Evolutionary conservation across 2,797 vertebrate genomes (phyloP).

Genomic region (Microctenopoma lineatum): DNA sequence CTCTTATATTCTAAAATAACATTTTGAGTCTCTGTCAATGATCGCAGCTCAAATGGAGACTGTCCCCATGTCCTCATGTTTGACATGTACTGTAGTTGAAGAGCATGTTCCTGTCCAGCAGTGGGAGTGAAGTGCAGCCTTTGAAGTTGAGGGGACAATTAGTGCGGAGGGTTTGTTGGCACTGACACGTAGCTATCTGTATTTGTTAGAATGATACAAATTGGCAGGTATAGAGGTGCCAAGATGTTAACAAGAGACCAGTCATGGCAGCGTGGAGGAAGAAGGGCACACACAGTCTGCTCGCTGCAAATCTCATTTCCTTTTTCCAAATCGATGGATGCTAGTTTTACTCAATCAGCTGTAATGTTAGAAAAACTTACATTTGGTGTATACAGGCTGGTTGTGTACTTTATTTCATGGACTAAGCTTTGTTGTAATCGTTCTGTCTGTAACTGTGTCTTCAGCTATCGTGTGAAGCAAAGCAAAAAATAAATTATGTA

Average conservation of each 20-base stretch:
- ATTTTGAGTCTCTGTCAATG: constrained; percentile 2
- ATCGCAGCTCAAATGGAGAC: background rate
- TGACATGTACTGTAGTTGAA: background rate
- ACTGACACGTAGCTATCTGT: constrained; percentile 31
- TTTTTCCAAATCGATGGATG: constrained; percentile 36
- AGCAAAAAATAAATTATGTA: background rate
- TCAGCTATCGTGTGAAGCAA: background rate
- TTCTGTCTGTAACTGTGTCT: background rate
- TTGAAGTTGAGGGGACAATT: constrained; percentile 41
- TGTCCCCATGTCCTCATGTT: background rate
- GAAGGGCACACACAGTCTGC: constrained; percentile 7
- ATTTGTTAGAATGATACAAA: constrained; percentile 45
- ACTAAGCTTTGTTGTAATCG: background rate
- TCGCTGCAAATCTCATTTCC: constrained; percentile 20
- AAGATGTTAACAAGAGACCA: constrained; percentile 29
- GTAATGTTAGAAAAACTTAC: constrained; percentile 2
- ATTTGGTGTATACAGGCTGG: background rate
- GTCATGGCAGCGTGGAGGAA: constrained; percentile 9
- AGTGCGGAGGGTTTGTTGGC: constrained; percentile 34
- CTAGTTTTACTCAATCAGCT: constrained; percentile 16
- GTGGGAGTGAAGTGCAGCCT: constrained; percentile 17
- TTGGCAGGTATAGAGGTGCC: constrained; percentile 31
- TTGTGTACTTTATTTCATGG: constrained; percentile 11
- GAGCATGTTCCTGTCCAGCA: background rate
- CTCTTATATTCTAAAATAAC: constrained; percentile 4